phyloP scores from a whole-genome alignment of 1,140 invertebrate genomes.

The Plectus sambesii region DNA sequence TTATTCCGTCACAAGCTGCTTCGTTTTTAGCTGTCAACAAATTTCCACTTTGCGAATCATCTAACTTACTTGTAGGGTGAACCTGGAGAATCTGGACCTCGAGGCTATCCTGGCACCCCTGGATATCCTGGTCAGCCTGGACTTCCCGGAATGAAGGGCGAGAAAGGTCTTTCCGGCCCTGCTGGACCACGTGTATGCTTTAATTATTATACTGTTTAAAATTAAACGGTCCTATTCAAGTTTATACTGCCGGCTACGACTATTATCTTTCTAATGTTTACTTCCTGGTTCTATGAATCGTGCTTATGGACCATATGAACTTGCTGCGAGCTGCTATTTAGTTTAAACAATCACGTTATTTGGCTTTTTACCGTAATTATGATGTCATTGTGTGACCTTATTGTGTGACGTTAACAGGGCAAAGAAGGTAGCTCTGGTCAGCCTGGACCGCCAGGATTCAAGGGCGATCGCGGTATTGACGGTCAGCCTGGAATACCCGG shows the following conservation, averaged over 20 bases:
- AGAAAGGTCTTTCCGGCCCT: conserved; percentile 43
- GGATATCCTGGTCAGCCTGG: conserved; percentile 42
- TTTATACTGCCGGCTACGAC: too few species aligned
- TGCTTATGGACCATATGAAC: too few species aligned
- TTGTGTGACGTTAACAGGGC: conserved; percentile 21
- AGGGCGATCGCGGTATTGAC: conserved; percentile 42
- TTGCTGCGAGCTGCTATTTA: too few species aligned
- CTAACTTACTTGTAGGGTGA: conserved; percentile 34
- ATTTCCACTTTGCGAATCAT: conserved; percentile 1
- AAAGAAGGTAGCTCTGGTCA: conserved; percentile 42
- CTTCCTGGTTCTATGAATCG: too few species aligned
- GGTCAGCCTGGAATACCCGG: conserved; percentile 42
- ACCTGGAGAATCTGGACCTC: conserved; percentile 37
- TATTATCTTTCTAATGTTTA: too few species aligned
- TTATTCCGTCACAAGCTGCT: too few species aligned
- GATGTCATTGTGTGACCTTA: not conserved
- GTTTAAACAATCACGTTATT: too few species aligned
- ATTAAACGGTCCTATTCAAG: conserved; percentile 3
- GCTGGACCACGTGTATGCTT: conserved; percentile 41
- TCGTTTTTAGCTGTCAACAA: too few species aligned
- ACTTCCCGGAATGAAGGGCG: conserved; percentile 43
- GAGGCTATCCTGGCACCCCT: conserved; percentile 40
- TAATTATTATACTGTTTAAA: not conserved
- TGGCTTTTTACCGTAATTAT: too few species aligned
- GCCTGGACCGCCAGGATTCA: conserved; percentile 41